These are phyloP conservation scores for Troides helena DNA, from an alignment of 2,888 invertebrate genomes.

Conservation along the genomic window DNA sequence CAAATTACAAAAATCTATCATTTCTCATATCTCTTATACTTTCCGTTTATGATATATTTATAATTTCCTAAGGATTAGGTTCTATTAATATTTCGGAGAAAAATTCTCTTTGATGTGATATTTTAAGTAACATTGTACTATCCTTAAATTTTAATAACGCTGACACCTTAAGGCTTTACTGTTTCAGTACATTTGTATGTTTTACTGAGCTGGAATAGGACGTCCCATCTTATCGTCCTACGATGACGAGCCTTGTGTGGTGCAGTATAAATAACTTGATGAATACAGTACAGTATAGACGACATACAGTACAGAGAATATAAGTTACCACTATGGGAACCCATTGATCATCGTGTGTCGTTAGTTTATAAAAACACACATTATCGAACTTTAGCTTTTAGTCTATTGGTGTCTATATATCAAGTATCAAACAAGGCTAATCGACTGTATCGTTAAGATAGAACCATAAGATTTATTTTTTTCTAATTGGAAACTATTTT, in stretches of 20 bases:
- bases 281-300: no score
- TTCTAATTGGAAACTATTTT: background rate
- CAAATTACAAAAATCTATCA: background rate
- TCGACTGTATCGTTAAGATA: constrained; percentile 18
- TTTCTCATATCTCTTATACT: background rate
- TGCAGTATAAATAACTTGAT: no score
- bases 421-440: constrained; percentile 20
- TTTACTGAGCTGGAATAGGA: background rate
- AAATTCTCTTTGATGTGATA: constrained; percentile 67
- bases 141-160: constrained; percentile 33
- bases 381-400: constrained; percentile 17
- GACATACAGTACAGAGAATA: no score
- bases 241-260: no score
- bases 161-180: constrained; percentile 14
- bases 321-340: background rate
- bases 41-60: background rate
- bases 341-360: background rate
- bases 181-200: constrained; percentile 1
- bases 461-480: constrained; percentile 1
- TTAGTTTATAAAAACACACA: constrained; percentile 8
- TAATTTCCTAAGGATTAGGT: constrained; percentile 12
- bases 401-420: constrained; percentile 21
- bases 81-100: constrained; percentile 34
- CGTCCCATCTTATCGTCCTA: background rate
- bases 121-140: constrained; percentile 61